A percentile compares a stretch with the other conserved stretches of the same genome.
These are phyloP conservation scores for Pycnomerus fuliginosus DNA, from an alignment of 2,888 invertebrate species.

Conservation along the genomic window DNA sequence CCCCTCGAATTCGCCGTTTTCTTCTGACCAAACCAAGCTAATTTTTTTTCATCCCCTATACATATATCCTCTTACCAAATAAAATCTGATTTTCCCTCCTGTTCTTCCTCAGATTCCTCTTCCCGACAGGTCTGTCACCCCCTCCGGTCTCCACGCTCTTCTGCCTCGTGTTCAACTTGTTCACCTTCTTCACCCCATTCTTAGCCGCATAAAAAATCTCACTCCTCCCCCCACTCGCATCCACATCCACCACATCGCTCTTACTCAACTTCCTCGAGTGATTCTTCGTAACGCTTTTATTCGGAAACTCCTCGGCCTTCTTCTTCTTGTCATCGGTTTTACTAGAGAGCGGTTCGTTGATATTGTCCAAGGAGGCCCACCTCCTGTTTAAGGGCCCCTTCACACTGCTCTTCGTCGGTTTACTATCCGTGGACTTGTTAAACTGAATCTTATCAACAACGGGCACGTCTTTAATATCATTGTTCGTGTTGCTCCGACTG, in stretches of 20 bases:
- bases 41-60: too few species aligned
- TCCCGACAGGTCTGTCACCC: slow-evolving; percentile 47
- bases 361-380: slow-evolving; percentile 63
- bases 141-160: slow-evolving; percentile 40
- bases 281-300: slow-evolving; percentile 54
- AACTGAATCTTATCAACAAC: slow-evolving; percentile 37
- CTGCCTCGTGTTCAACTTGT: slow-evolving; percentile 36
- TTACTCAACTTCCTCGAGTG: slow-evolving; percentile 55
- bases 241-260: slow-evolving; percentile 43
- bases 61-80: slow-evolving; percentile 42
- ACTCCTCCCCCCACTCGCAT: slow-evolving; percentile 36
- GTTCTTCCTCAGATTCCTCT: slow-evolving; percentile 58
- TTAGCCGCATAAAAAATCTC: slow-evolving; percentile 42
- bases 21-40: too few species aligned
- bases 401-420: slow-evolving; percentile 50
- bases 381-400: slow-evolving; percentile 54
- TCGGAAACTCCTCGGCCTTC: slow-evolving; percentile 49
- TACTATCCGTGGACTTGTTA: slow-evolving; percentile 40
- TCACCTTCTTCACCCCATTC: slow-evolving; percentile 44
- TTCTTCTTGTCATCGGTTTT: slow-evolving; percentile 51
- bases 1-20: too few species aligned
- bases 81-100: slow-evolving; percentile 53
- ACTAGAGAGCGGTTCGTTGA: slow-evolving; percentile 46
- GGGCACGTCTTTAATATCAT: slow-evolving; percentile 53
- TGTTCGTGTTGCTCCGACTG: slow-evolving; percentile 58